Conservation (phyloP, 2,113 vertebrate species). For the Sminthopsis crassicaudata region DNA sequence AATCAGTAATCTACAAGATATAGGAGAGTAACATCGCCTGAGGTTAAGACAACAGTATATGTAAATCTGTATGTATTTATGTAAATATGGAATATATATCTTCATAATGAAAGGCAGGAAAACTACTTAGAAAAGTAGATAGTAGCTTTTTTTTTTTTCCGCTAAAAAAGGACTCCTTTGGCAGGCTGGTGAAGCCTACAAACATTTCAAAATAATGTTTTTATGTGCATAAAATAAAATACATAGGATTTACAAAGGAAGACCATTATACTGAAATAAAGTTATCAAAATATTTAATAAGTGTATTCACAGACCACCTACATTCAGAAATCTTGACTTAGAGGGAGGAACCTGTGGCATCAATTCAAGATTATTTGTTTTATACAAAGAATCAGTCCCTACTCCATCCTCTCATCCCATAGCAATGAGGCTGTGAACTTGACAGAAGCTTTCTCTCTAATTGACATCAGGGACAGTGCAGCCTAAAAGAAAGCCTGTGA, state of each 20-base stretch:
- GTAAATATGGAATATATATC: background rate
- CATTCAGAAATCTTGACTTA: background rate
- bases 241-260: background rate
- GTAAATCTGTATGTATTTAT: background rate
- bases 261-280: background rate
- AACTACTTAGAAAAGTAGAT: background rate
- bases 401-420: background rate
- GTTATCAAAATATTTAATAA: conserved; percentile 6
- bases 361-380: background rate
- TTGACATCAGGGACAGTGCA: background rate
- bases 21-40: background rate
- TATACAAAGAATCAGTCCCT: background rate
- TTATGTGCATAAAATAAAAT: background rate
- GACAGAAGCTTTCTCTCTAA: background rate
- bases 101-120: background rate
- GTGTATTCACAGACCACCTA: background rate
- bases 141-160: background rate
- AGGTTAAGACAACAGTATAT: background rate
- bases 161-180: background rate
- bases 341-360: background rate
- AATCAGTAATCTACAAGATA: background rate
- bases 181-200: background rate
- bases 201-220: background rate
- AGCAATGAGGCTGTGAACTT: background rate
- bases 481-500: background rate